Conservation (phyloP, 2,888 invertebrate genomes). For the Dryobotodes eremita region DNA sequence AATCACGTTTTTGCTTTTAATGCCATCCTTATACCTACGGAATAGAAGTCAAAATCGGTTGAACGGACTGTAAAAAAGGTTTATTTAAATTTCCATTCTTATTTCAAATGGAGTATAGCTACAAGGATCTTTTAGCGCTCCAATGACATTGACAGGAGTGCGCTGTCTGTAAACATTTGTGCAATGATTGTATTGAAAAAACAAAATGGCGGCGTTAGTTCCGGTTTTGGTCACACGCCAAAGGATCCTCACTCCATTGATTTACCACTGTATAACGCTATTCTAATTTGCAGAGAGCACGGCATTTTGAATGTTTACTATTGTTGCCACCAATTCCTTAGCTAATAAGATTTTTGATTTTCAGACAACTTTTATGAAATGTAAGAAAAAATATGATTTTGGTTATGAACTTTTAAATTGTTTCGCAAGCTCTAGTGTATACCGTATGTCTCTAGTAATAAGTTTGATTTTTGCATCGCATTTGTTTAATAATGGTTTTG, state of each 20-base stretch:
- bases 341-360: constrained; percentile 20
- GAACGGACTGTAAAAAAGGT: too few species aligned
- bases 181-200: too few species aligned
- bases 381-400: constrained; percentile 35
- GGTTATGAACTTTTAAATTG: constrained; percentile 43
- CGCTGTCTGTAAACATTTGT: too few species aligned
- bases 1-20: too few species aligned
- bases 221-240: background rate
- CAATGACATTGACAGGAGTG: too few species aligned
- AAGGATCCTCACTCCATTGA: background rate
- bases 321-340: background rate
- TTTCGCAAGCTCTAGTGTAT: background rate
- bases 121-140: too few species aligned
- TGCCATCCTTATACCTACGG: too few species aligned
- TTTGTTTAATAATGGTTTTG: constrained; percentile 35
- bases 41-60: too few species aligned
- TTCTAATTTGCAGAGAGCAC: background rate
- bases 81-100: too few species aligned
- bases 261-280: background rate
- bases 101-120: too few species aligned
- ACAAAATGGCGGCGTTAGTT: background rate
- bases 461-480: constrained; percentile 36
- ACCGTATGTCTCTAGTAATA: constrained; percentile 7
- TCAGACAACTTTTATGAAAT: constrained; percentile 35
- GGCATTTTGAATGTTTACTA: background rate